Base-by-base conservation (phyloP, 2,113 vertebrate genomes). In the Nothobranchius kuhntae region DNA sequence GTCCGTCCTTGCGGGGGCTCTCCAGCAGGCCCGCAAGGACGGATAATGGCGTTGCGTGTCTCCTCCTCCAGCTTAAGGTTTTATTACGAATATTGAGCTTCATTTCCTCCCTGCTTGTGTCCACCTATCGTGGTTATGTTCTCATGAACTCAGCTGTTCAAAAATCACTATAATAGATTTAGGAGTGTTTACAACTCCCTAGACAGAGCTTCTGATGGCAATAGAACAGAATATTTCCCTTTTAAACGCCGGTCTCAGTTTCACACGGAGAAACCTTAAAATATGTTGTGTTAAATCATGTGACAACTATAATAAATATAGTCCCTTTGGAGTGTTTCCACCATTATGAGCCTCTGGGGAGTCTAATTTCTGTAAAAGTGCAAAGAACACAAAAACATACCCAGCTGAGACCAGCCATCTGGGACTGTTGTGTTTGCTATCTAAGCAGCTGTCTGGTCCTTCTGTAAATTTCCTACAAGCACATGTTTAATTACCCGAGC, bases 231-330 rank as follows among this genome's bases (percentile, higher is more conserved):
- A 38, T 36, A 17, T 48, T 61, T 68, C 67, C 30, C 42, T 69
- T 50, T 9, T 38, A 66, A 44, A 64, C 62, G 68, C 48, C 13
- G 36, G 61, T 45, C 51, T 72, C 68, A 17, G 30, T 57, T 61
- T 61, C 45, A 60, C 53, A 68, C 46, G 58, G 51, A 11, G 63
- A 71, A 69, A 66, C 26, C 35, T 57, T 53, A 9, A 79, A 79
- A 61, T 52, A 51, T 63, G 10, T 14, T 61, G 67, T 77, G 47
- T 72, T 72, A 48, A 74, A 83, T 73, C 13, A 66, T 24, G 73
- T 81, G 64, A 77, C 3, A n/a, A 51, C 62, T 73, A 65, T 58
- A 83, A 83, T 74, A 76, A 68, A 26, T n/a, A 71, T 46, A 71
- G 46, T 61, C 65, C 46, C 70, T 42, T 17, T 5, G 35, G 24